Percentiles rank a stretch among this genome's conserved stretches.
These are phyloP conservation scores for Helicoverpa armigera DNA, from an alignment of 1,140 invertebrate genomes.

Conservation along the genomic window DNA sequence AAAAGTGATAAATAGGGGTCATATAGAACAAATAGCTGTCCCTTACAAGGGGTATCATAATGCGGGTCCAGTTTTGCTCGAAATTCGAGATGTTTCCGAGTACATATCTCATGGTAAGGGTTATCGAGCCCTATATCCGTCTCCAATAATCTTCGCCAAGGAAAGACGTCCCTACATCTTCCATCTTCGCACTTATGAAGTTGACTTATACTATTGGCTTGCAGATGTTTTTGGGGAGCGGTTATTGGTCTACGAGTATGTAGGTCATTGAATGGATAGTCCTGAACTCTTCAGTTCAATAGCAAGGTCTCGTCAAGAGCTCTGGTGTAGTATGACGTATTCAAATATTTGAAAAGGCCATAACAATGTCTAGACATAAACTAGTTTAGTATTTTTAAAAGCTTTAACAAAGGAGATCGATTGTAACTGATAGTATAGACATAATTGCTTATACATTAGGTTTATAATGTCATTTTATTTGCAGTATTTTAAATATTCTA, in stretches of 20 bases:
- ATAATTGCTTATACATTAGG: not conserved
- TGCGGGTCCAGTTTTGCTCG: not conserved
- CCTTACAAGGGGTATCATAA: too few species aligned
- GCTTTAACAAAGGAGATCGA: too few species aligned
- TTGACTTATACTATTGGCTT: conserved; percentile 2
- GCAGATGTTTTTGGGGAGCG: not conserved
- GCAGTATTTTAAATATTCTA: conserved; percentile 8
- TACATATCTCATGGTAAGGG: not conserved
- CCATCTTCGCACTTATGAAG: conserved; percentile 18
- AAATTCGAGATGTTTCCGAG: not conserved
- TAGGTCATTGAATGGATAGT: not conserved
- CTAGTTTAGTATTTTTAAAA: too few species aligned
- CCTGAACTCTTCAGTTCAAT: not conserved
- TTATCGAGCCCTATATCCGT: not conserved
- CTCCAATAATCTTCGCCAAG: not conserved
- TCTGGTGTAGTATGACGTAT: too few species aligned
- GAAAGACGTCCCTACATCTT: not conserved
- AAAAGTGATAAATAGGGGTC: too few species aligned
- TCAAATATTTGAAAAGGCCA: too few species aligned
- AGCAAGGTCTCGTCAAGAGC: not conserved
- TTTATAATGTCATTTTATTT: conserved; percentile 20
- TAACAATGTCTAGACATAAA: too few species aligned
- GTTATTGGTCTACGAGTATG: not conserved
- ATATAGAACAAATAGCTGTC: too few species aligned
- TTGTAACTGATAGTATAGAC: not conserved